Evolutionary conservation across 2,113 vertebrate genomes (phyloP).

Genomic region (Rhinopomastus cyanomelas): DNA sequence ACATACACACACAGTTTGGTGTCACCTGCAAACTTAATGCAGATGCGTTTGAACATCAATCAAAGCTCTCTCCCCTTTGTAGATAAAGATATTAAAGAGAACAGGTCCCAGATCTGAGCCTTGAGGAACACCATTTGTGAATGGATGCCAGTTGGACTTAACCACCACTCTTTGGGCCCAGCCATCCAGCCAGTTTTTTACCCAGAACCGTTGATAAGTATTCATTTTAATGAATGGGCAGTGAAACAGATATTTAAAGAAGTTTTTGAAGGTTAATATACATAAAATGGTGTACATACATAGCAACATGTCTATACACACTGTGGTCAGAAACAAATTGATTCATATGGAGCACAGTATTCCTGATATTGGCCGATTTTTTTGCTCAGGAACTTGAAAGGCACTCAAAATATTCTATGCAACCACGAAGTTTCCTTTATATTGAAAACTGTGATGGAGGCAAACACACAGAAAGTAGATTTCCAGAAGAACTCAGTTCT

Average conservation of each 20-base stretch:
- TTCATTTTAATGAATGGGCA: neutral
- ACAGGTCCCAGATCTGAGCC: too few species aligned
- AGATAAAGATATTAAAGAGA: too few species aligned
- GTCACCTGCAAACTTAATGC: too few species aligned
- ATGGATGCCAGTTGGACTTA: too few species aligned
- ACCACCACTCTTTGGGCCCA: too few species aligned
- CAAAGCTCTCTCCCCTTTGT: too few species aligned
- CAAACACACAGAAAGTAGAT: neutral
- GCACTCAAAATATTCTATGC: neutral
- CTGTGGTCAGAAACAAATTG: neutral
- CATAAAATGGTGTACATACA: rapidly evolving
- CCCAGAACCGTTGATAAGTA: neutral
- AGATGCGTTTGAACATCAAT: too few species aligned
- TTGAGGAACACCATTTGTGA: too few species aligned
- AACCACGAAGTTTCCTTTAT: neutral
- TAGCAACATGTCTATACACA: neutral
- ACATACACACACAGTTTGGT: too few species aligned
- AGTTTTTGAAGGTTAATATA: neutral
- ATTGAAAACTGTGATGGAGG: neutral
- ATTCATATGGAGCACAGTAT: neutral
- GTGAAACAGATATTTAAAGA: neutral
- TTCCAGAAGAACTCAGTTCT: neutral
- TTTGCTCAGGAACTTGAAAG: neutral
- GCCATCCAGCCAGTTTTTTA: neutral
- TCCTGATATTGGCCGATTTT: neutral